Base-by-base conservation (phyloP, 2,888 invertebrate species). In the Polylopha cassiicola region DNA sequence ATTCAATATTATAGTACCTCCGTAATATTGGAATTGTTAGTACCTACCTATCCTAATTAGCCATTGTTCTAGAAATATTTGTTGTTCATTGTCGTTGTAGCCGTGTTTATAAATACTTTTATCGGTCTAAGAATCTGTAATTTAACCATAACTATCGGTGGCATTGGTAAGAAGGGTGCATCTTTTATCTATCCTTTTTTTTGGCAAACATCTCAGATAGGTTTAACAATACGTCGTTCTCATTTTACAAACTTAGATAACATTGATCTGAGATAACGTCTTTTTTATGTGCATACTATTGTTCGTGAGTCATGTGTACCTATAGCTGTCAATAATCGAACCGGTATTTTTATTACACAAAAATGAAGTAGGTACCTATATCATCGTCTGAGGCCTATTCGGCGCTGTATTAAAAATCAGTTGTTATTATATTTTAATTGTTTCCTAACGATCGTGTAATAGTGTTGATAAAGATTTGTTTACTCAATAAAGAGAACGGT, bases 381-480 rank as follows among this genome's bases (percentile, higher is more conserved):
- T n/a, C 21, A 21, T n/a, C n/a, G n/a, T n/a, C n/a, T n/a, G n/a
- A n/a, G n/a, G n/a, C n/a, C n/a, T n/a, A n/a, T n/a, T n/a, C n/a
- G n/a, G n/a, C n/a, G 16, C 23, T 14, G 33, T 33, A 9, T 39
- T n/a, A n/a, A 29, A 23, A 34, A 33, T 34, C 23, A 8, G 7
- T 17, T 41, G 7, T 17, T 41, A 26, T 36, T 36, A 36, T 36
- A 36, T 41, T 60, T 65, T 71, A 67, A 72, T 69, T 65, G 63
- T 65, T 65, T 50, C 53, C 66, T 78, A 78, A 79, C 76, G 72
- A 76, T 74, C 75, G 53, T 80, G 80, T 81, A 82, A 82, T 80
- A 77, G 75, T 64, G 61, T 73, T 73, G 72, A 80, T 81, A 76
- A 79, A 76, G 69, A 71, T 79, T 78, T 77, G 78, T 78, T 77